Conservation (phyloP, 2,797 vertebrate species). For the Hemibagrus guttatus region DNA sequence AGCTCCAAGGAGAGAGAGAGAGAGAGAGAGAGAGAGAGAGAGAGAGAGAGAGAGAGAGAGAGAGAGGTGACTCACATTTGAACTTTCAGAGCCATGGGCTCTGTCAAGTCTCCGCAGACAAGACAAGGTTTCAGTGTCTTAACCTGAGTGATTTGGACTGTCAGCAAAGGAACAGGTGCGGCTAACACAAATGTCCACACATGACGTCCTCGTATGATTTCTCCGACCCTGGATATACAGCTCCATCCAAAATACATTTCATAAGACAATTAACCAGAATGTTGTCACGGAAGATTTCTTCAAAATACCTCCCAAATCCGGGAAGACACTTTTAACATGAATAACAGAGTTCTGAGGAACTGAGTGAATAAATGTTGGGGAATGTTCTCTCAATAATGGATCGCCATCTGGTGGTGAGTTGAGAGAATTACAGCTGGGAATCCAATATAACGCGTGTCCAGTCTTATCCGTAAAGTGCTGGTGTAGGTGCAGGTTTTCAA, state of each 20-base stretch:
- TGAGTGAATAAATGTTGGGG: background rate
- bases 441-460: background rate
- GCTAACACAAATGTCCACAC: constrained; percentile 20
- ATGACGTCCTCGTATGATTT: constrained; percentile 27
- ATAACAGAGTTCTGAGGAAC: background rate
- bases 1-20: background rate
- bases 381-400: constrained; percentile 43
- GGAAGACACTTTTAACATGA: background rate
- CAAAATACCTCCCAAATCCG: background rate
- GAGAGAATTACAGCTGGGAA: background rate
- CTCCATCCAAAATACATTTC: background rate
- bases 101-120: constrained; percentile 41
- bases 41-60: constrained; percentile 11
- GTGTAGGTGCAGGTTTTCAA: too few species aligned
- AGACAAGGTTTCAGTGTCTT: constrained; percentile 34
- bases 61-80: constrained; percentile 29
- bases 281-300: background rate
- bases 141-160: constrained; percentile 35
- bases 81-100: constrained; percentile 24
- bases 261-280: background rate
- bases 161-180: constrained; percentile 52
- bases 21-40: constrained; percentile 5
- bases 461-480: too few species aligned
- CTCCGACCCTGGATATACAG: background rate
- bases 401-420: constrained; percentile 68